These are phyloP conservation scores for Palythoa heliodiscus DNA, from an alignment of 92 coral and sea anemone genomes.

Conservation along the genomic window DNA sequence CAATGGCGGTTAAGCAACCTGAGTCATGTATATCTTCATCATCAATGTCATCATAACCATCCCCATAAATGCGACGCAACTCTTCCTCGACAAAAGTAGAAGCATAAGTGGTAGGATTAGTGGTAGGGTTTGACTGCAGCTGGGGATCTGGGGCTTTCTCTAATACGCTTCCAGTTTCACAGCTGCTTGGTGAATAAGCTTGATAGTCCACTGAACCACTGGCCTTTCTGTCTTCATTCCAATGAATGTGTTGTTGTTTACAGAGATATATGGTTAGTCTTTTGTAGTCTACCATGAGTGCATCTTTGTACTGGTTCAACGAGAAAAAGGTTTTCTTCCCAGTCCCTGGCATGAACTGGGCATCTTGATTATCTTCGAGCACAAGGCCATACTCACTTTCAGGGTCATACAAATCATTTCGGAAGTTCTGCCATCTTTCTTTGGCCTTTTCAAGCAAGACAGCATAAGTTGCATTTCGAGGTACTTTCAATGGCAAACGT, in stretches of 20 bases:
- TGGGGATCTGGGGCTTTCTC: conserved; percentile 36
- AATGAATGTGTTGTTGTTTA: conserved; percentile 32
- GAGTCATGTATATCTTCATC: conserved; percentile 31
- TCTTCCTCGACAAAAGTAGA: conserved; percentile 50
- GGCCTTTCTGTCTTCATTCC: conserved; percentile 23
- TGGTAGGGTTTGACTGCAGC: conserved; percentile 29
- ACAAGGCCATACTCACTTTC: conserved; percentile 34
- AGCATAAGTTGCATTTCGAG: conserved; percentile 37
- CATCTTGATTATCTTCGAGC: conserved; percentile 34
- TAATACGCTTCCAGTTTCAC: conserved; percentile 10
- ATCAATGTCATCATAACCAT: conserved; percentile 22
- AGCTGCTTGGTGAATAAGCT: neutral
- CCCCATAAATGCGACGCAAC: conserved; percentile 42
- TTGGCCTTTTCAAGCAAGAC: conserved; percentile 42
- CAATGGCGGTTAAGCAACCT: conserved; percentile 15
- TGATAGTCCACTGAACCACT: conserved; percentile 16
- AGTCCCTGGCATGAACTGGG: conserved; percentile 40
- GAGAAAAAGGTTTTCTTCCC: conserved; percentile 37
- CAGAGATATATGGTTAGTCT: conserved; percentile 45
- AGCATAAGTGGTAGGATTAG: conserved; percentile 21
- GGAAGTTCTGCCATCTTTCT: conserved; percentile 32
- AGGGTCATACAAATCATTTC: conserved; percentile 37
- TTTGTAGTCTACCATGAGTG: conserved; percentile 34
- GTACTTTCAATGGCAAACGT: conserved; percentile 37
- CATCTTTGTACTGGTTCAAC: conserved; percentile 41